phyloP scores from a whole-genome alignment of 2,888 invertebrate species.

The Habrosyne pyritoides region DNA sequence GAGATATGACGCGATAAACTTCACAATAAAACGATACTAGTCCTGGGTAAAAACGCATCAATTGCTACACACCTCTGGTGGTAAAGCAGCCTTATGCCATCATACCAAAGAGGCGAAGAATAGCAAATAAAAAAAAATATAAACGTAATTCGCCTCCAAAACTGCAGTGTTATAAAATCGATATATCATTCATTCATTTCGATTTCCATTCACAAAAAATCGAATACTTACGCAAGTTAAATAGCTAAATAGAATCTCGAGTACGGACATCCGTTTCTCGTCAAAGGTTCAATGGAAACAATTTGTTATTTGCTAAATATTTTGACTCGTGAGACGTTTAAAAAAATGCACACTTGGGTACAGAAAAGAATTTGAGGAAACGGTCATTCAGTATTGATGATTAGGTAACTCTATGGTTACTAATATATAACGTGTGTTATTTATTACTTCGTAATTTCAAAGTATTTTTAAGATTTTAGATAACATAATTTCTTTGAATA shows the following conservation, averaged over 20 bases:
- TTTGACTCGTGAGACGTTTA: slow-evolving; percentile 64
- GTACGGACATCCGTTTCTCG: slow-evolving; percentile 64
- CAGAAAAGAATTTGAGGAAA: slow-evolving; percentile 62
- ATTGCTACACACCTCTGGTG: too few relatives aligned
- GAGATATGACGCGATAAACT: too few relatives aligned
- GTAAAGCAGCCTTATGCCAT: too few relatives aligned
- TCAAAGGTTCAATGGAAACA: slow-evolving; percentile 46
- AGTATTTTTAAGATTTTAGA: too few relatives aligned
- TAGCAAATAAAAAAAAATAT: slow-evolving; percentile 13
- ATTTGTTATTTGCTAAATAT: slow-evolving; percentile 65
- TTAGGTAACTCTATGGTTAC: too few relatives aligned
- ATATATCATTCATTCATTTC: slow-evolving; percentile 51
- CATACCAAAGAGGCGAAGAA: slow-evolving; percentile 16
- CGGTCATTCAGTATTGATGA: slow-evolving; percentile 15
- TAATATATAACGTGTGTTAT: too few relatives aligned
- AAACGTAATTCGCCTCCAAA: slow-evolving; percentile 32
- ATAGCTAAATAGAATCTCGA: slow-evolving; percentile 28
- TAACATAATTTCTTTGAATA: too few relatives aligned
- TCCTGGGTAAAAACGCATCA: too few relatives aligned
- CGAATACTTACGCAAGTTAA: slow-evolving; percentile 26
- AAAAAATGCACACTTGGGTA: slow-evolving; percentile 57
- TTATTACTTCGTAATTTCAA: too few relatives aligned
- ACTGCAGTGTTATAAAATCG: slow-evolving; percentile 41
- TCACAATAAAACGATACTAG: too few relatives aligned
- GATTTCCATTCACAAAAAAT: slow-evolving; percentile 25